Base-by-base conservation (phyloP, 2,797 vertebrate genomes). In the Sparidentex hasta region DNA sequence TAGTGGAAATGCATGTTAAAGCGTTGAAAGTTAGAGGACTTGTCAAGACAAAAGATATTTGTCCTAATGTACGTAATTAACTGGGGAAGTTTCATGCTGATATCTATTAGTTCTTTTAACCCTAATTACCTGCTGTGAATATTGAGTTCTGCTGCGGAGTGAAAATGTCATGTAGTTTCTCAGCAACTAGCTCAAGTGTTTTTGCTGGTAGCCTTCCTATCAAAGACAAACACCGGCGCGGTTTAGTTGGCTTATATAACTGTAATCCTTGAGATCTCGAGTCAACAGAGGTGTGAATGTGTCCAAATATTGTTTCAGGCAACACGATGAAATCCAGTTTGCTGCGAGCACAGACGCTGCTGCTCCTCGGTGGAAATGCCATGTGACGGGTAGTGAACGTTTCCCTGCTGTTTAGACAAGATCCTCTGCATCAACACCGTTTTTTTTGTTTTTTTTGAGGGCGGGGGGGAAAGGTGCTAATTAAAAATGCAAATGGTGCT, bases 401-500 rank as follows among this genome's bases (percentile, higher is more conserved):
- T 43, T 81, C 61, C 76, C 71, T 76, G 76, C 73, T 74, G 78
- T 48, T 76, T 33, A 70, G 59, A 65, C 62, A 74, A 65, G 33
- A 76, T 27, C 51, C 65, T 91, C 68, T 29, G 70, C 81, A 62
- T 71, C 87, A 84, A 82, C 74, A 65, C 44, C 47, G 16, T 3
- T 3, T 76, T 66, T 78, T 67, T n/a, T n/a, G n/a, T n/a, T n/a
- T n/a, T n/a, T 62, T n/a, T n/a, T n/a, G n/a, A n/a, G 2, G 27
- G 43, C 65, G 67, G 68, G 69, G 65, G 68, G 46, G 59, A 88
- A 78, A 90, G 82, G 85, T 83, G 85, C 64, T 80, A 93, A 93
- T 93, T 86, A 87, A 88, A 92, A 90, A 93, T 90, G 85, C 70
- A 87, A 93, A 91, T 86, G 61, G 85, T 62, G 47, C 65, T 78